Evolutionary conservation across 2,888 invertebrate genomes (phyloP), one percentile per base, ranked within the genome.

Genomic region (Melieria picta): DNA sequence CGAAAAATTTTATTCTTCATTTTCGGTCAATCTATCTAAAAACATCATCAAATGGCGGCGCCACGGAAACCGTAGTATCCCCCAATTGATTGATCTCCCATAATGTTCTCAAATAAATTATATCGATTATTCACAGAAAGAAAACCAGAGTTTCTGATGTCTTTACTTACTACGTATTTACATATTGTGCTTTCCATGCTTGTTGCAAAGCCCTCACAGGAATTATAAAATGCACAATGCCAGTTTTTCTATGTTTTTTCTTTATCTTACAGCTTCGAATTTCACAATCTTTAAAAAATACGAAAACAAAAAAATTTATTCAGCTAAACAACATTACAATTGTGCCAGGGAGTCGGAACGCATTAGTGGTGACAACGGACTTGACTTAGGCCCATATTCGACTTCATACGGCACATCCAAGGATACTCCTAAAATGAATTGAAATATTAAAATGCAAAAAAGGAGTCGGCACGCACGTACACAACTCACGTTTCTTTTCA

Each of bases 391-490:
- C 71, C 93, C 93, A 79, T 91, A 91, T 88, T 94, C 94, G 83
- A 93, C 90, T 87, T 94, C 94, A 85, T 94, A 94, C 83, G 93
- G 93, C 81, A 94, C 90, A 85, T 94, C 94, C 80, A 93, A 88
- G 72, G 93, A 91, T 79, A 91, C 89, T 83, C 91, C 91, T 91
- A n/a, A 1, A 57, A 52, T 47, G n/a, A 7, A 61, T 43, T n/a
- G 42, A 7, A 30, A n/a, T 13, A 5, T 30, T 4, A 6, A 13
- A 60, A 5, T 7, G 13, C 7, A 56, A 58, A 9, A 42, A n/a
- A 1, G 9, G 16, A 57, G 9, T 5, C 13, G 11, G 9, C 13
- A 3, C 46, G 4, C 50, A 13, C 43, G 1, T 55, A 45, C 3
- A 57, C 56, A 47, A 80, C 88, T 88, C 88, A 90, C 91, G 90